Evolutionary conservation across 2,888 invertebrate genomes (phyloP).

Genomic region (Eupithecia centaureata): DNA sequence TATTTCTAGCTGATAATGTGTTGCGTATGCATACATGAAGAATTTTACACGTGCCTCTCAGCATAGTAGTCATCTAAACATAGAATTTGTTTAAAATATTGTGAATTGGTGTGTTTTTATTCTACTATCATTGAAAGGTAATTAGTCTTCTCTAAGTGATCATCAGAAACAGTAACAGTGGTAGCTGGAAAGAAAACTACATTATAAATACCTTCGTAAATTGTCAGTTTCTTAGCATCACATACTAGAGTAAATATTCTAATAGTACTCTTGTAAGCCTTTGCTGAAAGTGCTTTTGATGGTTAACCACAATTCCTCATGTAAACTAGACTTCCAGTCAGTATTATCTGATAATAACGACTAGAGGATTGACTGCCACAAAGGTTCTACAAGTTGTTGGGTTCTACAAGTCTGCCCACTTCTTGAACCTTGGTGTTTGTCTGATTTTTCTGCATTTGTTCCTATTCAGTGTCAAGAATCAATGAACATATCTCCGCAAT

Average conservation of each 20-base stretch:
- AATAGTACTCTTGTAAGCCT: conserved; percentile 1
- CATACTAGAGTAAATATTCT: background rate
- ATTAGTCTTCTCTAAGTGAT: too few species aligned
- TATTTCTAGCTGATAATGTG: background rate
- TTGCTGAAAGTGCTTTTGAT: background rate
- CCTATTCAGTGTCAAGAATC: too few species aligned
- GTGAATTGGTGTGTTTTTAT: background rate
- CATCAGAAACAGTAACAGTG: too few species aligned
- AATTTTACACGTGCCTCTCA: conserved; percentile 6
- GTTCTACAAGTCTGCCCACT: too few species aligned
- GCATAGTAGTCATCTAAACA: background rate
- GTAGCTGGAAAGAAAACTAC: background rate
- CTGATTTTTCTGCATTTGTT: background rate
- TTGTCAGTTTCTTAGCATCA: background rate
- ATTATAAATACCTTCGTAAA: background rate
- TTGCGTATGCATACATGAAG: background rate
- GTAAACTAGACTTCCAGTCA: background rate
- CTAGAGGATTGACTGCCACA: background rate
- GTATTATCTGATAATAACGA: background rate
- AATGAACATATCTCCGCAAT: too few species aligned
- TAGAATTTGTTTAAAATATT: background rate
- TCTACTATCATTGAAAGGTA: too few species aligned
- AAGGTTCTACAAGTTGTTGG: background rate
- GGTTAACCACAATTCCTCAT: background rate
- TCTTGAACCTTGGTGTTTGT: too few species aligned